Conservation (phyloP, 2,113 vertebrate species). For the Equus przewalskii region DNA sequence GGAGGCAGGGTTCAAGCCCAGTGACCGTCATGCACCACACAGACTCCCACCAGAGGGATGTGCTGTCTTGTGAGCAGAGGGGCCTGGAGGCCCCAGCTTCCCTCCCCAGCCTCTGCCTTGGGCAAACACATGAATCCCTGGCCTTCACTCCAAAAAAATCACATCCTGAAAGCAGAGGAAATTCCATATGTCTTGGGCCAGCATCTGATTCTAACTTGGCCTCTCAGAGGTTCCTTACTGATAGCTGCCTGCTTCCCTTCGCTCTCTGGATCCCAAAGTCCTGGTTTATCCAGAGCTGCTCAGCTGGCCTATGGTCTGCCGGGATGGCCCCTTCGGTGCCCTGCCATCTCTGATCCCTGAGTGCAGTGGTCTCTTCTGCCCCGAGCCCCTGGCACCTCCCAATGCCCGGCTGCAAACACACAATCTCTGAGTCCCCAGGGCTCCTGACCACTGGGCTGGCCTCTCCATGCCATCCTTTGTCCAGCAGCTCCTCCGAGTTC, state of each 20-base stretch:
- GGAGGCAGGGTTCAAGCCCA: not conserved
- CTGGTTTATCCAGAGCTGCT: not conserved
- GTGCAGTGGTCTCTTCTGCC: not conserved
- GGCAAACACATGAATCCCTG: not conserved
- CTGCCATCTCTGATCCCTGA: not conserved
- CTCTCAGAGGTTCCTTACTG: accelerated
- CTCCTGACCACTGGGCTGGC: not conserved
- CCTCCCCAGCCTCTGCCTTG: not conserved
- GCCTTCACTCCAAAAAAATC: not conserved
- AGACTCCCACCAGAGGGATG: not conserved
- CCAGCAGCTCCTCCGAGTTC: constrained; percentile 33
- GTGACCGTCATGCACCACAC: accelerated
- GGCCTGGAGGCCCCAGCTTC: not conserved
- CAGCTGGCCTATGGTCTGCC: not conserved
- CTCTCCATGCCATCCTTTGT: not conserved
- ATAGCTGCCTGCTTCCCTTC: not conserved
- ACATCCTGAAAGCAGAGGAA: not conserved
- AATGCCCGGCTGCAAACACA: not conserved
- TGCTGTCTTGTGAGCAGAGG: not conserved
- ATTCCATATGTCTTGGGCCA: not conserved
- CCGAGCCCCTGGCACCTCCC: not conserved
- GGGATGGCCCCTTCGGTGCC: not conserved
- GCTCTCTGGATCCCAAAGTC: not conserved
- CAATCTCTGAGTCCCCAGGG: not conserved
- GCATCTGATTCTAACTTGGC: not conserved